Evolutionary conservation across 2,888 invertebrate genomes (phyloP).

Genomic region (Anticlea derivata): DNA sequence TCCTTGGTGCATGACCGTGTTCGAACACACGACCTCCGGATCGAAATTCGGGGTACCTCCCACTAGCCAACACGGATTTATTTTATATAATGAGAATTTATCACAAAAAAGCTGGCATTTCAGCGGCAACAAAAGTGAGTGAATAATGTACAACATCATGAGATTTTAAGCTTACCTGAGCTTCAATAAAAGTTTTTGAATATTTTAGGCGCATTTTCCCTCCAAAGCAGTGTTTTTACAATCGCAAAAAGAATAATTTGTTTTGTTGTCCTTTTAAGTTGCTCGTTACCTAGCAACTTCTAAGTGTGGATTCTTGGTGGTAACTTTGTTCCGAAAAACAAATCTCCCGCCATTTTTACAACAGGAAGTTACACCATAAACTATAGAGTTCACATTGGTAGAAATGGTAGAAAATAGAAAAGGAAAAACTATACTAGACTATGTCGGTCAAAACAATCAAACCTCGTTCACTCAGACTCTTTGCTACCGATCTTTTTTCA

Average conservation of each 20-base stretch:
- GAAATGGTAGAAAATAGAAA: constrained; percentile 5
- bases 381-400: constrained; percentile 1
- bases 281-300: constrained; percentile 46
- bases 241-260: background rate
- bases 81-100: no score
- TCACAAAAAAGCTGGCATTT: no score
- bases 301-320: background rate
- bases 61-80: no score
- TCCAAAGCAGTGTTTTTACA: background rate
- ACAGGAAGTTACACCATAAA: constrained; percentile 5
- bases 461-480: background rate
- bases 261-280: constrained; percentile 34
- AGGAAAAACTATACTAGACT: background rate
- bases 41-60: no score
- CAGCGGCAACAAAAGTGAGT: no score
- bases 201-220: constrained; percentile 91
- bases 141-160: no score
- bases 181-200: constrained; percentile 89
- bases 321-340: no score
- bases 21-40: no score
- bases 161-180: constrained; percentile 83
- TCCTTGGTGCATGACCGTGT: no score
- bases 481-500: background rate
- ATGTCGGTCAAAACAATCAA: background rate
- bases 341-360: constrained; percentile 21